phyloP scores from a whole-genome alignment of 2,113 vertebrate genomes.

The Macaca mulatta region DNA sequence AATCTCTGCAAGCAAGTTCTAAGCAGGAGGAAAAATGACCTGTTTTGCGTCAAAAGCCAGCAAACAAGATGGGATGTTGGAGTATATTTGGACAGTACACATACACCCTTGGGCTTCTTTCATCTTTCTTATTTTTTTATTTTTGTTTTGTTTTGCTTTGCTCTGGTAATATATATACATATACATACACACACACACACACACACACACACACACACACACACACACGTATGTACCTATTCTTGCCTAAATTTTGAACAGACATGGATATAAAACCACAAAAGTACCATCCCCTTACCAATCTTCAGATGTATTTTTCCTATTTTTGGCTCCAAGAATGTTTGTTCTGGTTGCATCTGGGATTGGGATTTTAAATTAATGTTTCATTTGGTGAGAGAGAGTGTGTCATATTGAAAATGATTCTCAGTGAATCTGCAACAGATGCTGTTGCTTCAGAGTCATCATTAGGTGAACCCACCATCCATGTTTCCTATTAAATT shows the following conservation, averaged over 20 bases:
- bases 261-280: neutral
- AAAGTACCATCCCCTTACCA: neutral
- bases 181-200: too few species aligned
- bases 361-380: slow-evolving; percentile 31
- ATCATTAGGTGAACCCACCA: neutral
- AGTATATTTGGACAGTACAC: neutral
- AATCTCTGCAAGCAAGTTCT: neutral
- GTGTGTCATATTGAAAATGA: slow-evolving; percentile 17
- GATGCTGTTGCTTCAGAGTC: neutral
- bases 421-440: slow-evolving; percentile 26
- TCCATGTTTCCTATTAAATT: neutral
- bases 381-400: slow-evolving; percentile 58
- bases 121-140: neutral
- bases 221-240: neutral
- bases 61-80: neutral
- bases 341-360: slow-evolving; percentile 57
- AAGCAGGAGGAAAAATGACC: neutral
- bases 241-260: neutral
- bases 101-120: neutral
- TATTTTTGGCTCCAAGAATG: slow-evolving; percentile 27
- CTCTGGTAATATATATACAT: neutral
- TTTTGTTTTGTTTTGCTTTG: neutral
- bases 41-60: slow-evolving; percentile 19
- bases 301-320: neutral
- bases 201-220: neutral